These are phyloP conservation scores for Scylla paramamosain DNA, from an alignment of 1,140 invertebrate genomes.

Conservation along the genomic window DNA sequence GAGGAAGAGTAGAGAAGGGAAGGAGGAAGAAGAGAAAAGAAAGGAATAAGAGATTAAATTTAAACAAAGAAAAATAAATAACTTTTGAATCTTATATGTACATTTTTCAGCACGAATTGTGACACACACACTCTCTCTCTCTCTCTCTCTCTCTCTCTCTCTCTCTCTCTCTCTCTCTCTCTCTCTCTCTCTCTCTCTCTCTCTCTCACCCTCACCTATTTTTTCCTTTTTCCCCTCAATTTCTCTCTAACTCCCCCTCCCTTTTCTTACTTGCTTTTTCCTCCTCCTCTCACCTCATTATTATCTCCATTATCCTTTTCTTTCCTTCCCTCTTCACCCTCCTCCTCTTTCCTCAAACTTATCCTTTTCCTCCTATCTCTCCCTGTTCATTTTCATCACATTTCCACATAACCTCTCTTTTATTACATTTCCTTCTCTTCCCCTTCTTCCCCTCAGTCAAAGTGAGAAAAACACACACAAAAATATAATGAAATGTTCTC, in stretches of 20 bases:
- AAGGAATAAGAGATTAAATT: neutral
- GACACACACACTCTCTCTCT: neutral
- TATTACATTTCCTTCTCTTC: too few relatives aligned
- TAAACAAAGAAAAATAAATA: neutral
- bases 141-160: slow-evolving; percentile 4
- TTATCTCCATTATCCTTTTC: neutral
- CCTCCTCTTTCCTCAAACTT: neutral
- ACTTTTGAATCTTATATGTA: neutral
- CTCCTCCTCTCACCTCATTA: neutral
- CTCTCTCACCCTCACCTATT: neutral
- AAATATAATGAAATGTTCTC: neutral
- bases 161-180: slow-evolving; percentile 36
- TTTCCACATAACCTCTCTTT: too few relatives aligned
- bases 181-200: neutral
- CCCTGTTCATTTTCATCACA: too few relatives aligned
- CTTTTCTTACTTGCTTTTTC: neutral
- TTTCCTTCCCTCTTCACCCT: neutral
- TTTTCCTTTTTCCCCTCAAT: neutral
- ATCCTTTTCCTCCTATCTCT: too few relatives aligned
- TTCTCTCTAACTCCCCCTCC: neutral
- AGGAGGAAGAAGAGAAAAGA: neutral
- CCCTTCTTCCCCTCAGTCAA: neutral
- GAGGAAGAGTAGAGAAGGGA: neutral
- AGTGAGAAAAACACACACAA: neutral
- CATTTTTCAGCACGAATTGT: neutral